A percentile compares a stretch with the other conserved stretches of the same genome.
Conservation (phyloP, 2,797 vertebrate species). For the Lacerta bilineata region DNA sequence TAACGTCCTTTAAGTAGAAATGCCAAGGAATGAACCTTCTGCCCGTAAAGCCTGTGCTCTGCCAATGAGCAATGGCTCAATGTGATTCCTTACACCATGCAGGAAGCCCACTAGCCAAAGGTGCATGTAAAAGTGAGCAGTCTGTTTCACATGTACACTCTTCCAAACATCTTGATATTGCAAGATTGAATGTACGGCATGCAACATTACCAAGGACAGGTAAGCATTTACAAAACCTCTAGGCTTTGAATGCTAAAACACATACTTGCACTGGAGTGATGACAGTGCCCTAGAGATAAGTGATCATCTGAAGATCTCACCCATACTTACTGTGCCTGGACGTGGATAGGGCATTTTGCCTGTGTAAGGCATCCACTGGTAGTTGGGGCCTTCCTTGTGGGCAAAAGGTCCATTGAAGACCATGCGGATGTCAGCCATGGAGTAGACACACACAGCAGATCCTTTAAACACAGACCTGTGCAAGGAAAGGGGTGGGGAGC, state of each 20-base stretch:
- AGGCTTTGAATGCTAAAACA: neutral
- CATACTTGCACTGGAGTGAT: neutral
- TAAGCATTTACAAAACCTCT: neutral
- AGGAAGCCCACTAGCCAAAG: neutral
- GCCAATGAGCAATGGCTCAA: neutral
- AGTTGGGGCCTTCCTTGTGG: conserved; percentile 98
- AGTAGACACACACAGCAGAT: conserved; percentile 97
- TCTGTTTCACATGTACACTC: neutral
- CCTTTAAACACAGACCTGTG: conserved; percentile 96
- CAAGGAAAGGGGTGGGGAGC: neutral
- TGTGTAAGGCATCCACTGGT: conserved; percentile 98
- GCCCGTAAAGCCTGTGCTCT: neutral
- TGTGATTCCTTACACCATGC: neutral
- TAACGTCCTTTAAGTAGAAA: neutral
- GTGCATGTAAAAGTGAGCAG: neutral
- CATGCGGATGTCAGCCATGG: conserved; percentile 98
- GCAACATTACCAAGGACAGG: neutral
- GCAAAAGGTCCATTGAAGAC: conserved; percentile 99
- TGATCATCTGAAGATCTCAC: rapidly evolving
- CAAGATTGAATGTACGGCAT: neutral
- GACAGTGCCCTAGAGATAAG: neutral
- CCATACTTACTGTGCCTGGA: conserved; percentile 92
- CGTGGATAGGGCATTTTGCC: conserved; percentile 98
- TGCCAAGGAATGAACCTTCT: neutral
- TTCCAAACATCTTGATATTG: neutral